These are phyloP conservation scores for Myzus persicae DNA, from an alignment of 1,140 invertebrate species.

Conservation along the genomic window DNA sequence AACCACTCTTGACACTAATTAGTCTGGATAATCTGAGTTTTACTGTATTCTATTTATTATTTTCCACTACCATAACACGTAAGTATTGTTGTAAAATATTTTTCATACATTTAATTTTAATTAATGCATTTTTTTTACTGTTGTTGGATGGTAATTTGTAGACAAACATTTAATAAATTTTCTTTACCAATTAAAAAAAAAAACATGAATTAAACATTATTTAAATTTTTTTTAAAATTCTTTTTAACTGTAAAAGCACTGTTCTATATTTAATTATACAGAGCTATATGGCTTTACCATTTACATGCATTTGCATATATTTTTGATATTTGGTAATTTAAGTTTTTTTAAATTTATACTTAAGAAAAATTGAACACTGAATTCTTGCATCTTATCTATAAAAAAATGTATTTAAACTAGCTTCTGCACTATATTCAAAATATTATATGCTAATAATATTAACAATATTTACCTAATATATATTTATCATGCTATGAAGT, in stretches of 20 bases:
- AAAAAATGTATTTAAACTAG: not conserved
- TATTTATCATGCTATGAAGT: not conserved
- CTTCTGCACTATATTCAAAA: not conserved
- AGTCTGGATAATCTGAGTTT: too few relatives aligned
- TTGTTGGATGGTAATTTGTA: too few relatives aligned
- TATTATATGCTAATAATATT: not conserved
- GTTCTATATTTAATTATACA: not conserved
- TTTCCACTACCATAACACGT: not conserved
- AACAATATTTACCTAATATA: not conserved
- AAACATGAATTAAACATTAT: not conserved
- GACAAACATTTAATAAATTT: not conserved
- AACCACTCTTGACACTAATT: too few relatives aligned
- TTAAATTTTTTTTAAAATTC: not conserved
- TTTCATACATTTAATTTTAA: not conserved
- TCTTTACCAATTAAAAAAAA: not conserved
- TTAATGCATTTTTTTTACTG: too few relatives aligned
- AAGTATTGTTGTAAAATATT: not conserved
- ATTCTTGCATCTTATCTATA: not conserved
- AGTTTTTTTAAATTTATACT: too few relatives aligned
- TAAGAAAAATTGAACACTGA: too few relatives aligned
- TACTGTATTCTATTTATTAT: not conserved
- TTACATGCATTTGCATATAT: not conserved
- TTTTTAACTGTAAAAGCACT: not conserved
- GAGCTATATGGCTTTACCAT: too few relatives aligned
- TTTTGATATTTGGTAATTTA: not conserved